phyloP scores from a whole-genome alignment of 2,113 vertebrate species.

The Anthoscopus minutus region DNA sequence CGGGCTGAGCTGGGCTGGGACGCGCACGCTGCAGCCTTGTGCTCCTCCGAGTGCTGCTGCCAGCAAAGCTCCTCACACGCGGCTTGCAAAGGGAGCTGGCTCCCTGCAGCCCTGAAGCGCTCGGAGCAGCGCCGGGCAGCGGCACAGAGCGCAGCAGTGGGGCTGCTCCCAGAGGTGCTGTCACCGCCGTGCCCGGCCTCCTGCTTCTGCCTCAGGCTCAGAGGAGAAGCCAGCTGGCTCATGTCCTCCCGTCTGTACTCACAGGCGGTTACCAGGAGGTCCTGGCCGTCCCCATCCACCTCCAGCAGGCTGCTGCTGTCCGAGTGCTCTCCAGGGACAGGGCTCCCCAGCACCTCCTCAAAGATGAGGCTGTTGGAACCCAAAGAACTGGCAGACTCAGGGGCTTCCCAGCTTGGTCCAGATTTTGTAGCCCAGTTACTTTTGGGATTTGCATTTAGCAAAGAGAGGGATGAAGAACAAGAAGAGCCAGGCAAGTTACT shows the following conservation, averaged over 20 bases:
- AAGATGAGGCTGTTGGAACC: neutral
- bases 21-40: neutral
- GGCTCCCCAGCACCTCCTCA: neutral
- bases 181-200: neutral
- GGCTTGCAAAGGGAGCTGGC: neutral
- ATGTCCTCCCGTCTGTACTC: slow-evolving; percentile 32
- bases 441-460: slow-evolving; percentile 11
- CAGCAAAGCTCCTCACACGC: neutral
- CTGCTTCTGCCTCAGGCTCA: slow-evolving; percentile 34
- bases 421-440: neutral
- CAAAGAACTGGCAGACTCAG: neutral
- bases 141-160: neutral
- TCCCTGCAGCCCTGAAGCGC: neutral
- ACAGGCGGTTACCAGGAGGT: slow-evolving; percentile 41
- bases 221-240: slow-evolving; percentile 54
- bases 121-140: neutral
- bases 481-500: slow-evolving; percentile 5
- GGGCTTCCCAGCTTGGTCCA: neutral
- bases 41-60: slow-evolving; percentile 4
- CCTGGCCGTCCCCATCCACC: slow-evolving; percentile 75
- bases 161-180: neutral
- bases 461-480: slow-evolving; percentile 44
- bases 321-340: slow-evolving; percentile 60
- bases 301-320: slow-evolving; percentile 76
- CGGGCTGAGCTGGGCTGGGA: neutral